These are phyloP conservation scores for Phaedon cochleariae DNA, from an alignment of 2,888 invertebrate genomes.

Conservation along the genomic window DNA sequence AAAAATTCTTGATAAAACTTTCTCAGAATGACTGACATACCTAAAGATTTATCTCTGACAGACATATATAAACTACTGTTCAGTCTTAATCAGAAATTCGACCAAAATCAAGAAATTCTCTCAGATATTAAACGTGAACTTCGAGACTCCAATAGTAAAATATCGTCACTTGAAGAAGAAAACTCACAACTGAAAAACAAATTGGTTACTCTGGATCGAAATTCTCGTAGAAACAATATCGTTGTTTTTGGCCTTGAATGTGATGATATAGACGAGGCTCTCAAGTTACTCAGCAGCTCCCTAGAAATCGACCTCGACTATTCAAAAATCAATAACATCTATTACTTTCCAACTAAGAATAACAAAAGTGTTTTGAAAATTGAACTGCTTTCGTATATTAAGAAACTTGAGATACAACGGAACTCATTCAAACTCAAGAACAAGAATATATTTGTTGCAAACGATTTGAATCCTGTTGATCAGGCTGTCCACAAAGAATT, in stretches of 20 bases:
- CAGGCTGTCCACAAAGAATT: neutral
- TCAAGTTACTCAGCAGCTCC: neutral
- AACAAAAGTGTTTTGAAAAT: neutral
- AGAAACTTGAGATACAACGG: neutral
- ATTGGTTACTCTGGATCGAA: neutral
- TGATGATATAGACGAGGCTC: neutral
- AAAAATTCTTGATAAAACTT: neutral
- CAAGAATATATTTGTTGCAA: neutral
- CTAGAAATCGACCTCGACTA: neutral
- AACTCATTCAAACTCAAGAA: neutral
- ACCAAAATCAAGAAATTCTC: neutral
- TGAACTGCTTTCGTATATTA: neutral
- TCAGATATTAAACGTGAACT: neutral
- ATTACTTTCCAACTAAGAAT: neutral
- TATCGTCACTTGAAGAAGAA: neutral
- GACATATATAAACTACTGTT: neutral
- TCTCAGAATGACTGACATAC: neutral
- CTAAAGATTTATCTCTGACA: neutral
- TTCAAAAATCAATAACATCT: neutral
- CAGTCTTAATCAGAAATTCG: neutral
- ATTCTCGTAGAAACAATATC: neutral
- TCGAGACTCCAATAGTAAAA: neutral
- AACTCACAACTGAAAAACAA: neutral
- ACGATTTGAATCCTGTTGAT: neutral
- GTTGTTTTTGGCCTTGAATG: neutral